Evolutionary conservation across 2,113 vertebrate genomes (phyloP).

Genomic region (Dicrurus megarhynchus): DNA sequence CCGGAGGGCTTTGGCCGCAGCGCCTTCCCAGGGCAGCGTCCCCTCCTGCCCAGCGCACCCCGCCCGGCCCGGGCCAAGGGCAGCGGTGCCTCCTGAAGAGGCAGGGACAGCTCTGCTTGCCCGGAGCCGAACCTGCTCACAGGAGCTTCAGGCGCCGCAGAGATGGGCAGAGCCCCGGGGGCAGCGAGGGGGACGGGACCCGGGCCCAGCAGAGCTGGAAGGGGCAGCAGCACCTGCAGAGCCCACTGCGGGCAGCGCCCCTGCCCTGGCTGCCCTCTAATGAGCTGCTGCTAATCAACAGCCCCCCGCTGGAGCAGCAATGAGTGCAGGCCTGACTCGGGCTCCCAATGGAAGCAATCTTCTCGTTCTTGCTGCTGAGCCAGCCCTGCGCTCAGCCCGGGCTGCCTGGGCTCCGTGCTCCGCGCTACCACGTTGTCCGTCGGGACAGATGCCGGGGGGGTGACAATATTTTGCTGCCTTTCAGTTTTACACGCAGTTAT

Average conservation of each 20-base stretch:
- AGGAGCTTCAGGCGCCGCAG: background rate
- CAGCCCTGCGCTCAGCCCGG: background rate
- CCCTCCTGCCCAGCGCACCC: background rate
- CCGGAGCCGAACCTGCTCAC: accelerated
- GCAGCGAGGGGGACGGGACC: background rate
- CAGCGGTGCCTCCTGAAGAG: background rate
- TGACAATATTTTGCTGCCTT: background rate
- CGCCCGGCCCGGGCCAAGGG: accelerated
- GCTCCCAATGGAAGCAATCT: accelerated
- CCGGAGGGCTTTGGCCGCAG: background rate
- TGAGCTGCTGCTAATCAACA: background rate
- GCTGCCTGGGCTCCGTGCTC: background rate
- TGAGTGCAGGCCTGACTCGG: background rate
- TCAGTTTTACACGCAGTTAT: background rate
- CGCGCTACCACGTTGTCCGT: accelerated
- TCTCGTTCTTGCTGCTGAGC: accelerated
- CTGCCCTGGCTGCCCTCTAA: background rate
- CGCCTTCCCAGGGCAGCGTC: background rate
- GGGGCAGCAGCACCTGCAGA: background rate
- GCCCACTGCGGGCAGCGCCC: background rate
- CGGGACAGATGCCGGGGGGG: accelerated
- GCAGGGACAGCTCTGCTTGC: background rate
- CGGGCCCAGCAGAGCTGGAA: background rate
- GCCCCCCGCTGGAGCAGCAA: too few relatives aligned
- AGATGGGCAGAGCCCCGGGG: background rate